A percentile compares a stretch with the other conserved stretches of the same genome.
phyloP scores from a whole-genome alignment of 2,113 vertebrate species.

The Sarotherodon lohbergeri region DNA sequence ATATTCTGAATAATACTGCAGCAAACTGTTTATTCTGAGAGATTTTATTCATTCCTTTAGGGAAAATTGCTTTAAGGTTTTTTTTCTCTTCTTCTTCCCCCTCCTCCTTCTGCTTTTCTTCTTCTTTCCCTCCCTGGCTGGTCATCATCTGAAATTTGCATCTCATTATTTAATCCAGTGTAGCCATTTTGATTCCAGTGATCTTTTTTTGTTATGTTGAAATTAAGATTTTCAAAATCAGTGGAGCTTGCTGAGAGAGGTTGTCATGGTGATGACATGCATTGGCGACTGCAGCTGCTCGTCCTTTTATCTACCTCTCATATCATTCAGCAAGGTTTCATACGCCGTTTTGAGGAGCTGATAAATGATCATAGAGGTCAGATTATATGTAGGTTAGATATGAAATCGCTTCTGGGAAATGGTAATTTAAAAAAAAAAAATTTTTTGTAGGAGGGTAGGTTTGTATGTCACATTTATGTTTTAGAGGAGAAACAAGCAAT shows the following conservation, averaged over 20 bases:
- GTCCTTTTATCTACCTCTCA: slow-evolving; percentile 62
- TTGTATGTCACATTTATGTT: background rate
- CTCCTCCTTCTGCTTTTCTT: rapidly evolving
- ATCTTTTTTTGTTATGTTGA: background rate
- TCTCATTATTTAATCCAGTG: slow-evolving; percentile 41
- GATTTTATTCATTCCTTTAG: slow-evolving; percentile 51
- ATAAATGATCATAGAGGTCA: slow-evolving; percentile 33
- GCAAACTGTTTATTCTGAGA: slow-evolving; percentile 47
- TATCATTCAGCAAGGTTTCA: slow-evolving; percentile 48
- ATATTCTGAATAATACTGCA: slow-evolving; percentile 38
- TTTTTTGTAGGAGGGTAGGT: background rate
- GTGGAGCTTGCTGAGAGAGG: slow-evolving; percentile 52
- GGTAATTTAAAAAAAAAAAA: background rate
- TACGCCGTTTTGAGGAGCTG: slow-evolving; percentile 11
- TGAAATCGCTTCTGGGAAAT: background rate
- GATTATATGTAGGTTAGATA: background rate
- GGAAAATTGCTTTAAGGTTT: slow-evolving; percentile 29
- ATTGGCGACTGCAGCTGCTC: slow-evolving; percentile 59
- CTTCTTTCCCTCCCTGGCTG: background rate
- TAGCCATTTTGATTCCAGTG: slow-evolving; percentile 35
- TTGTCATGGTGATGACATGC: slow-evolving; percentile 62
- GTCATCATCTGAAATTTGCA: slow-evolving; percentile 45
- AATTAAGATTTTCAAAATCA: slow-evolving; percentile 1
- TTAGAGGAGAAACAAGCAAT: background rate
- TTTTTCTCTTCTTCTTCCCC: background rate